phyloP scores from a whole-genome alignment of 2,797 vertebrate genomes.

The Ibycter americanus region DNA sequence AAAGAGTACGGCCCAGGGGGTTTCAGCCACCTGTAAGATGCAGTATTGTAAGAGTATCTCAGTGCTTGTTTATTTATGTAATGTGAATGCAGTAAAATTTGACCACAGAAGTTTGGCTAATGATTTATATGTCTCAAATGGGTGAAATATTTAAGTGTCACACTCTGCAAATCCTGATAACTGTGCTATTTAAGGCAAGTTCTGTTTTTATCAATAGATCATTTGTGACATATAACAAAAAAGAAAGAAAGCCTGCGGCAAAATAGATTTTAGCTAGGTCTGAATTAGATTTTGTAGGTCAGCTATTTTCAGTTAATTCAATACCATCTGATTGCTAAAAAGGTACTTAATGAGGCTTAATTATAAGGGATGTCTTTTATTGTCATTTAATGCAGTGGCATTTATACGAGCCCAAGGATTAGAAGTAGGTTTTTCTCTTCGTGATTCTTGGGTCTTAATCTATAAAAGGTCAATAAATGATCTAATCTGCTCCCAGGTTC shows the following conservation, averaged over 20 bases:
- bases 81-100: neutral
- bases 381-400: neutral
- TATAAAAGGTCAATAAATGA: neutral
- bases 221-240: conserved; percentile 30
- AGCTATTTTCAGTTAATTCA: conserved; percentile 45
- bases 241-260: neutral
- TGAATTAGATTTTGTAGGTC: conserved; percentile 52
- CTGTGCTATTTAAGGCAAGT: conserved; percentile 36
- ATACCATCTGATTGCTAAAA: conserved; percentile 46
- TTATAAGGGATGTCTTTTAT: conserved; percentile 45
- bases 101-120: neutral
- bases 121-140: neutral
- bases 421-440: neutral
- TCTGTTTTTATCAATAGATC: conserved; percentile 48
- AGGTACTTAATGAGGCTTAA: conserved; percentile 44
- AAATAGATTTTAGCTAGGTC: conserved; percentile 19
- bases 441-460: neutral
- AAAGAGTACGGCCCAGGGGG: neutral
- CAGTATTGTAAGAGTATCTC: neutral
- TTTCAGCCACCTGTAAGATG: neutral
- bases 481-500: neutral
- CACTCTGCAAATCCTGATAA: neutral
- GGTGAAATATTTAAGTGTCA: neutral
- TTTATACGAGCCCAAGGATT: neutral
- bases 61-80: neutral